Conservation (phyloP, 2,797 vertebrate genomes). For the Buphagus erythrorhynchus region DNA sequence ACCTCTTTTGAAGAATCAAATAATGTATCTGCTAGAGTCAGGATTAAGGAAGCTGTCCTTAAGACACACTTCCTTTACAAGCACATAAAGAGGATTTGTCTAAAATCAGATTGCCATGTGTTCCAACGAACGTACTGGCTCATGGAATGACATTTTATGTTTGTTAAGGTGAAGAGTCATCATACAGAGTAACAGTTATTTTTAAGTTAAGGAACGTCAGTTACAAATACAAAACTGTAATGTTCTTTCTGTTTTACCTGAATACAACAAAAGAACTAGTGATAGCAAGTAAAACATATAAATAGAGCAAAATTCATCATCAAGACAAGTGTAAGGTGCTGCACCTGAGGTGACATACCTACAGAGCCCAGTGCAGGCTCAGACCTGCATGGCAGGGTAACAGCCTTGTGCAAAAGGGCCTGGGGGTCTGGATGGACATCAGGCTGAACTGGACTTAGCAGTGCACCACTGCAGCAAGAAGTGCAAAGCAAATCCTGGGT, state of each 20-base stretch:
- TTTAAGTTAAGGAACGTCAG: background rate
- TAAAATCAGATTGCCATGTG: background rate
- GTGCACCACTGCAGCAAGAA: background rate
- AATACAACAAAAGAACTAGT: background rate
- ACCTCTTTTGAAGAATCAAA: constrained; percentile 14
- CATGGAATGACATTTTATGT: background rate
- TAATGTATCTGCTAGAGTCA: background rate
- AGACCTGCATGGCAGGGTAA: background rate
- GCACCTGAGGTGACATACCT: background rate
- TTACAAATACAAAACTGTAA: background rate
- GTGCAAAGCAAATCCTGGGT: background rate
- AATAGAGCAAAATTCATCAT: background rate
- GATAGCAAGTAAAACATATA: background rate
- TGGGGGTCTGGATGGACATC: background rate
- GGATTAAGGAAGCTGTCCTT: constrained; percentile 45
- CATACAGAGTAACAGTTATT: background rate
- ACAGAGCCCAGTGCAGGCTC: background rate
- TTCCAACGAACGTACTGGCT: background rate
- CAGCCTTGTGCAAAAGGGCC: background rate
- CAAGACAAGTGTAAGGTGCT: background rate
- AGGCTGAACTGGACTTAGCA: background rate
- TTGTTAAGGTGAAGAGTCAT: background rate
- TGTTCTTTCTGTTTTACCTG: background rate
- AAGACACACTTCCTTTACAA: background rate
- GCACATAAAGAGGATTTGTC: constrained; percentile 2